Evolutionary conservation across 2,797 vertebrate species (phyloP).

Genomic region (Tragopan temminckii): DNA sequence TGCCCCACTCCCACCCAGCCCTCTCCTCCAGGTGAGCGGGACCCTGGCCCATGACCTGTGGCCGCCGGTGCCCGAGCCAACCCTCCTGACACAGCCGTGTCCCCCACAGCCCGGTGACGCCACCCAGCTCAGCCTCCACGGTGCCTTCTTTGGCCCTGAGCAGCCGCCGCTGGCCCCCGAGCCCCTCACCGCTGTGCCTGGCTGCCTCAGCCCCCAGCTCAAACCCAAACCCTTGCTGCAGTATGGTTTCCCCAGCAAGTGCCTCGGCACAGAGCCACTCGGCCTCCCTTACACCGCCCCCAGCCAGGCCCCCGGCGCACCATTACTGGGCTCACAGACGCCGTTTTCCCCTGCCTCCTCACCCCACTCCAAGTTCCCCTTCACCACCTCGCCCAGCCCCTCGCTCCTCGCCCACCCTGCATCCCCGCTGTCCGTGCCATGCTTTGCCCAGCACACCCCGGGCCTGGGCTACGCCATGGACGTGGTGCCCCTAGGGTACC

Average conservation of each 20-base stretch:
- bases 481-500: slow-evolving; percentile 59
- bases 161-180: slow-evolving; percentile 42
- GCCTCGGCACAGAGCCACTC: slow-evolving; percentile 73
- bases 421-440: slow-evolving; percentile 69
- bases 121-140: slow-evolving; percentile 62
- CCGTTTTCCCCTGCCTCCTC: slow-evolving; percentile 71
- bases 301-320: slow-evolving; percentile 38
- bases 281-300: slow-evolving; percentile 59
- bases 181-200: neutral
- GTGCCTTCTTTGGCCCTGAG: slow-evolving; percentile 60
- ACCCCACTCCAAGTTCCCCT: slow-evolving; percentile 83
- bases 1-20: neutral
- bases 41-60: fast-evolving
- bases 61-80: neutral
- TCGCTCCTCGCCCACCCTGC: slow-evolving; percentile 80
- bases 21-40: slow-evolving; percentile 75
- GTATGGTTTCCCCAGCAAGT: slow-evolving; percentile 77
- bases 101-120: slow-evolving; percentile 58
- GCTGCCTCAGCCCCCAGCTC: slow-evolving; percentile 68
- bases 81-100: neutral
- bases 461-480: slow-evolving; percentile 38
- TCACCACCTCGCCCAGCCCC: slow-evolving; percentile 64
- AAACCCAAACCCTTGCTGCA: slow-evolving; percentile 81
- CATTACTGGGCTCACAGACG: slow-evolving; percentile 60
- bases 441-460: slow-evolving; percentile 26